Conservation (phyloP, 2,888 invertebrate genomes). For the Meliscaeva auricollis region DNA sequence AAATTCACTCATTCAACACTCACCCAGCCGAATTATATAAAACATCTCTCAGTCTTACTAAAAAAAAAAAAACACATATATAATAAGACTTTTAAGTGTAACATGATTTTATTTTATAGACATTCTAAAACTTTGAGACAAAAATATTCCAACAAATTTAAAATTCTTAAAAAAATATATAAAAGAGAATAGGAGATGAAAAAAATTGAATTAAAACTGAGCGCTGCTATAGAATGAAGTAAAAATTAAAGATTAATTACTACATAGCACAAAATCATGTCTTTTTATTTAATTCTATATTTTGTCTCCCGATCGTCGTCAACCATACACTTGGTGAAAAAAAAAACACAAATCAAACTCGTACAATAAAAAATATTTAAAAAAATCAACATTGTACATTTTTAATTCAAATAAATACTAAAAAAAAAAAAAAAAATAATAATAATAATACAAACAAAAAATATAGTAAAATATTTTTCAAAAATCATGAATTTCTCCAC, state of each 20-base stretch:
- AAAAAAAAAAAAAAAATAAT: conserved; percentile 6
- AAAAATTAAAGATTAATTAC: background rate
- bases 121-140: conserved; percentile 16
- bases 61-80: background rate
- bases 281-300: background rate
- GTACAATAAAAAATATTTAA: conserved; percentile 49
- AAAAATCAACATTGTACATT: conserved; percentile 43
- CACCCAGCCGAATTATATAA: conserved; percentile 15
- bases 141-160: conserved; percentile 37
- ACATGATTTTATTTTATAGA: conserved; percentile 24
- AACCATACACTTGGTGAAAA: conserved; percentile 20
- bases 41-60: conserved; percentile 5
- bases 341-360: conserved; percentile 9
- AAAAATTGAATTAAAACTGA: background rate
- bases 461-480: conserved; percentile 7
- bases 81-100: background rate
- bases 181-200: conserved; percentile 9
- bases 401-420: conserved; percentile 20
- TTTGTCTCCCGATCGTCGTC: conserved; percentile 38
- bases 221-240: background rate
- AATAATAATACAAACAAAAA: background rate
- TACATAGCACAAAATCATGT: too few relatives aligned
- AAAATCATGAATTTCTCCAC: conserved; percentile 51
- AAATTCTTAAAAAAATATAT: conserved; percentile 1
- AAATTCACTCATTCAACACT: conserved; percentile 24